Evolutionary conservation across 2,113 vertebrate species (phyloP), one percentile per base, ranked within the genome.

Genomic region (Plectropomus leopardus): DNA sequence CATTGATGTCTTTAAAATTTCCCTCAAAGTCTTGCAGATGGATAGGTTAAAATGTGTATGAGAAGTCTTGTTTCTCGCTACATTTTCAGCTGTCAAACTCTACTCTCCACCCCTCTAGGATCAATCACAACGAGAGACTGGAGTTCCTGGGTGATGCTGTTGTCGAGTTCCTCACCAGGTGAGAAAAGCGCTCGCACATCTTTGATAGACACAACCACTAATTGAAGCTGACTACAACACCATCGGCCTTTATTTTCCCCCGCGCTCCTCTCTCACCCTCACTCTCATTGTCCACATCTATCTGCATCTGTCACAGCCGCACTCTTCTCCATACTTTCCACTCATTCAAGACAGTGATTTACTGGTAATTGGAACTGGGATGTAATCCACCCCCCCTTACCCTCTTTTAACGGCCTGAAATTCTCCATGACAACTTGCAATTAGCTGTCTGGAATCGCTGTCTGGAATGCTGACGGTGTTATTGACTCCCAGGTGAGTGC

Each of bases 101-200:
- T 23, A 11, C 16, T 23, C 14, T 11, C 58, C 91, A 66, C 68
- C 26, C 63, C 86, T 77, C 7, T 84, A 99, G 98, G 93, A 99
- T 99, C 94, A 99, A 99, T 94, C 98, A 99, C 93, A 99, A 99
- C 2, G 98, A 99, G 78, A 94, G 98, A 14, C 92, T 99, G 92
- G 98, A 99, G 94, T 99, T 99, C 94, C 94, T 99, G 77, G 98
- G 98, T n/a, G 98, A 99, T 74, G 98, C 98, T 5, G 98, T 99
- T n/a, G 98, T 99, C 58, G 98, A 99, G 92, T 99, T 99, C 93
- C 95, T 99, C 91, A 99, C 98, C 57, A 99, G 98, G 98, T 99
- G 93, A 95, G 94, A 84, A n/a, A 60, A 15, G 54, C 57, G 45
- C 57, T 19, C 26, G 1, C 7, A 0, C 53, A 5, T 21, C 47